These are phyloP conservation scores for Drosophila affinis DNA, from an alignment of 2,888 invertebrate species.

Conservation along the genomic window DNA sequence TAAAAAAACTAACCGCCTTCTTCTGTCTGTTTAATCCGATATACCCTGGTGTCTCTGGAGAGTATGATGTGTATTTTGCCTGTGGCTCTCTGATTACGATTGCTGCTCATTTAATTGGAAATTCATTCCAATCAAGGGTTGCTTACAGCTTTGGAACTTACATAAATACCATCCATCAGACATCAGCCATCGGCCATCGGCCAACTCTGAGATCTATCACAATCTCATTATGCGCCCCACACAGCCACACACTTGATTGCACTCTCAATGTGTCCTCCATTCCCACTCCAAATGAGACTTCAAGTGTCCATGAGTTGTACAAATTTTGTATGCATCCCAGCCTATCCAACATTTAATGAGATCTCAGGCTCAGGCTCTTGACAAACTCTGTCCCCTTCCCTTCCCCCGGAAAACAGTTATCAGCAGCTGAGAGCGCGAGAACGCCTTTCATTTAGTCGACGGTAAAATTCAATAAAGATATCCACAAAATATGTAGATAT, in stretches of 20 bases:
- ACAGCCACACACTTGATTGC: background rate
- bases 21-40: background rate
- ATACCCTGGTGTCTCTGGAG: background rate
- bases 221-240: conserved; percentile 30
- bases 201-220: conserved; percentile 30
- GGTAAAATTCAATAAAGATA: conserved; percentile 35
- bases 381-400: conserved; percentile 11
- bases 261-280: background rate
- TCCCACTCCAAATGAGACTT: conserved; percentile 33
- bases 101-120: conserved; percentile 32
- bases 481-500: background rate
- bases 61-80: background rate
- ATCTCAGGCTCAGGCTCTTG: conserved; percentile 11
- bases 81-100: conserved; percentile 2
- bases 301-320: conserved; percentile 21
- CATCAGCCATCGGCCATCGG: background rate
- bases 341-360: conserved; percentile 22
- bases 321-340: conserved; percentile 30
- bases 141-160: background rate
- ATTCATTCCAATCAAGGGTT: conserved; percentile 3
- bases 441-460: conserved; percentile 61
- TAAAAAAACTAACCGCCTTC: background rate
- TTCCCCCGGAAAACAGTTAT: conserved; percentile 16
- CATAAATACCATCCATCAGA: background rate
- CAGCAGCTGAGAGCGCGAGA: conserved; percentile 19